Evolutionary conservation across 37 sponge, comb jelly and placozoan genomes (phyloP).

Genomic region (Beroe ovata): DNA sequence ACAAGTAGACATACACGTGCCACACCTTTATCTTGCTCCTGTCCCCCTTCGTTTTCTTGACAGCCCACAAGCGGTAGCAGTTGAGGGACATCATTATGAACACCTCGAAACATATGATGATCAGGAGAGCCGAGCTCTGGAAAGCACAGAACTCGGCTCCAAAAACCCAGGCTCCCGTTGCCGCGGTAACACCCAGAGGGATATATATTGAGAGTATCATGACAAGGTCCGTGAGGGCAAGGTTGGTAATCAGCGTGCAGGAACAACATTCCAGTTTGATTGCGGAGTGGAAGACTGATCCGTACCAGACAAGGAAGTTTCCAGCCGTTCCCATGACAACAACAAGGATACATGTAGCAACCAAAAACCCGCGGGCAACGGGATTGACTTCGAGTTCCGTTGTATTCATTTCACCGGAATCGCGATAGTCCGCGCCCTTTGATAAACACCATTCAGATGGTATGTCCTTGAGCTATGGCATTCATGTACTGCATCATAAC

Average conservation of each 20-base stretch:
- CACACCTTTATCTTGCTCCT: neutral
- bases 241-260: slow-evolving; percentile 31
- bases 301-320: slow-evolving; percentile 54
- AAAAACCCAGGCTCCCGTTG: neutral
- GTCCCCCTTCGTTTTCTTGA: neutral
- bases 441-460: no score
- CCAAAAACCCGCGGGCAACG: neutral
- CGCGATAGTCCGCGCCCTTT: no score
- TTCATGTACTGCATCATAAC: no score
- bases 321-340: neutral
- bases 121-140: neutral
- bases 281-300: slow-evolving; percentile 7
- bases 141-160: neutral
- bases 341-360: neutral
- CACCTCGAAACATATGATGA: slow-evolving; percentile 4
- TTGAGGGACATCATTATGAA: slow-evolving; percentile 57
- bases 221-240: slow-evolving; percentile 25
- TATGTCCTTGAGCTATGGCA: no score
- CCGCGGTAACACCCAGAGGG: neutral
- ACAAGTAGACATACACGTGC: neutral
- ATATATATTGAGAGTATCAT: neutral
- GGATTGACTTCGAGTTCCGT: neutral
- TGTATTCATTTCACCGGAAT: no score
- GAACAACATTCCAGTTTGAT: slow-evolving; percentile 31
- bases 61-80: slow-evolving; percentile 44